A percentile compares a stretch with the other conserved stretches of the same genome.
These are phyloP conservation scores for Ditylenchus dipsaci DNA, from an alignment of 1,140 invertebrate species.

Conservation along the genomic window DNA sequence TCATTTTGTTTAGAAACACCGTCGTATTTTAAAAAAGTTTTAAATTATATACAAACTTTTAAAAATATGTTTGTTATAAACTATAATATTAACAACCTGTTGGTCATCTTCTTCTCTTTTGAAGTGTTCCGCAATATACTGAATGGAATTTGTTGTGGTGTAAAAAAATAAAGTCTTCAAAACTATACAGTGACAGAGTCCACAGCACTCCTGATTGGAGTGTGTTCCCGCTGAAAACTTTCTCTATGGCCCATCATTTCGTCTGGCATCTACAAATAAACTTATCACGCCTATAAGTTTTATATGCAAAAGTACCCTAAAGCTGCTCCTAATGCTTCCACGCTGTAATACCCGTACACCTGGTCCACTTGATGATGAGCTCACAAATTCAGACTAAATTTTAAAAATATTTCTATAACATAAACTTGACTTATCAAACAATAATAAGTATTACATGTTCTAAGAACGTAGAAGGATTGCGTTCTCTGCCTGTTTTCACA, in stretches of 20 bases:
- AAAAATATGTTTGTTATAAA: no score
- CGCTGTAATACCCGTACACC: neutral
- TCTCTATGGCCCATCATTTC: slow-evolving; percentile 7
- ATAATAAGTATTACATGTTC: slow-evolving; percentile 4
- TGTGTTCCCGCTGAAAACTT: slow-evolving; percentile 48
- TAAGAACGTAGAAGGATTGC: slow-evolving; percentile 7
- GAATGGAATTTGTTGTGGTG: no score
- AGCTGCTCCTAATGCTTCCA: neutral
- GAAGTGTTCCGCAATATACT: slow-evolving; percentile 56
- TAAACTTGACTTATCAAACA: neutral
- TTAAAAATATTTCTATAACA: neutral
- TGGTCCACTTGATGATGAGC: neutral
- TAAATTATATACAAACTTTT: no score
- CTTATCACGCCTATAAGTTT: neutral
- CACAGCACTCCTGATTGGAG: slow-evolving; percentile 51
- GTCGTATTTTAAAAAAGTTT: no score
- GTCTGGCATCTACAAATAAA: neutral
- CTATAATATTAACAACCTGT: slow-evolving; percentile 31
- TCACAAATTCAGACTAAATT: neutral
- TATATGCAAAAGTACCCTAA: neutral
- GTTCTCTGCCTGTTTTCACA: slow-evolving; percentile 9
- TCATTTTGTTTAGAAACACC: no score
- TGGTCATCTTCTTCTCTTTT: slow-evolving; percentile 55
- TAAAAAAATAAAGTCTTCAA: no score
- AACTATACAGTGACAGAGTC: slow-evolving; percentile 39